Base-by-base conservation (phyloP, 1,140 invertebrate species). In the Aleiodes sp. region DNA sequence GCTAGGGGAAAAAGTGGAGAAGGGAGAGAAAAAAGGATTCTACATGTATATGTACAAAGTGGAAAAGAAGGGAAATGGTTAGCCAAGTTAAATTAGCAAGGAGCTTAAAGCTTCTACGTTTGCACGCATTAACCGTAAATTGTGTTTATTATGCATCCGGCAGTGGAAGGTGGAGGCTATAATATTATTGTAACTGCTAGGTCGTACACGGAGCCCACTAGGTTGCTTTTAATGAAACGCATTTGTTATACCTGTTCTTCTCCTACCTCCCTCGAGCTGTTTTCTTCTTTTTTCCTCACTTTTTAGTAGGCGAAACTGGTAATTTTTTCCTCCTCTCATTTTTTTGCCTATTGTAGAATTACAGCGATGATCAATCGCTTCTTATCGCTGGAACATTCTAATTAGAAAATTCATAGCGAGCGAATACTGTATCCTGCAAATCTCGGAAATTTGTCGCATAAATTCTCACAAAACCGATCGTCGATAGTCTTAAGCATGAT, bases 161-260 rank as follows among this genome's bases (percentile, higher is more conserved):
- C 60, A 70, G 62, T 24, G 68, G 66, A 62, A 62, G 46, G 10
- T 37, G 26, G 39, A 29, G 26, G 57, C 57, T 65, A 60, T 71
- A 66, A 72, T 72, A 68, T 72, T 68, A 68, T 56, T 72, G 62
- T 63, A 72, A 70, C 65, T 68, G 46, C 31, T 26, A 43, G 52
- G 37, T 64, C 31, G 60, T 72, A 43, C 31, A 64, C 33, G 52
- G 46, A 39, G 24, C 28, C 66, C 46, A 65, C 61, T 68, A 46
- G 70, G 62, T 68, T 60, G 66, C 39, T 62, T 59, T 72, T 71
- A 71, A 71, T 71, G 70, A 71, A 71, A 71, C 65, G 59, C 70
- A 65, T 71, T 68, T 68, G 35, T 71, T 68, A 66, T 66, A 52
- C 19, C 39, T 65, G 31, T 37, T 59, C 46, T 57, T 59, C 29